These are phyloP conservation scores for Helicoverpa zea DNA, from an alignment of 1,140 invertebrate genomes.

Conservation along the genomic window DNA sequence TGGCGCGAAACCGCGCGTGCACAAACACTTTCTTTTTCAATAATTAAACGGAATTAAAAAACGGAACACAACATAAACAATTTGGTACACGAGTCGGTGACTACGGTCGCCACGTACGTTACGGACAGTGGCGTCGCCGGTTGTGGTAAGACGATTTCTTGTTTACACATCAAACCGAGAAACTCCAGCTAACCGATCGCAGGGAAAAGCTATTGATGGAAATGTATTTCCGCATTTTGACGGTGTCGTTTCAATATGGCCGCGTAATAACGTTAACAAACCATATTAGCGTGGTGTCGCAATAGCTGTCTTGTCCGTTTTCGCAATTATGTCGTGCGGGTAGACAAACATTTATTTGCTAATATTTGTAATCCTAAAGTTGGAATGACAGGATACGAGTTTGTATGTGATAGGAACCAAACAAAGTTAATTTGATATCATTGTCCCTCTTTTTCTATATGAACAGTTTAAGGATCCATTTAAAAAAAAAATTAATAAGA, in stretches of 20 bases:
- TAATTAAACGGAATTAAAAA: constrained; percentile 55
- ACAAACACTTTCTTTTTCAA: constrained; percentile 61
- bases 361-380: constrained; percentile 28
- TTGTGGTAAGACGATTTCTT: constrained; percentile 69
- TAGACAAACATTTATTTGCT: constrained; percentile 53
- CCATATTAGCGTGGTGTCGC: constrained; percentile 62
- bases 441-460: too few species aligned
- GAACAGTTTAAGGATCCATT: too few species aligned
- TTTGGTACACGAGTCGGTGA: constrained; percentile 51
- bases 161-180: constrained; percentile 69
- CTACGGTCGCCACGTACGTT: constrained; percentile 72
- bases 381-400: too few species aligned
- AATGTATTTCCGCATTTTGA: constrained; percentile 75
- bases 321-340: constrained; percentile 66
- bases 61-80: constrained; percentile 50
- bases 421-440: too few species aligned
- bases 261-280: constrained; percentile 72
- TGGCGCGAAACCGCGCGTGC: constrained; percentile 66
- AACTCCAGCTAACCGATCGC: constrained; percentile 68
- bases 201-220: constrained; percentile 63
- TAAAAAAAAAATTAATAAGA: too few species aligned
- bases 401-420: too few species aligned
- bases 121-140: constrained; percentile 75
- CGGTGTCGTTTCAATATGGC: constrained; percentile 72
- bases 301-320: constrained; percentile 74